Percentiles rank a stretch among this genome's conserved stretches.
Conservation (phyloP, 2,888 invertebrate species). For the Vesta saturnalis region DNA sequence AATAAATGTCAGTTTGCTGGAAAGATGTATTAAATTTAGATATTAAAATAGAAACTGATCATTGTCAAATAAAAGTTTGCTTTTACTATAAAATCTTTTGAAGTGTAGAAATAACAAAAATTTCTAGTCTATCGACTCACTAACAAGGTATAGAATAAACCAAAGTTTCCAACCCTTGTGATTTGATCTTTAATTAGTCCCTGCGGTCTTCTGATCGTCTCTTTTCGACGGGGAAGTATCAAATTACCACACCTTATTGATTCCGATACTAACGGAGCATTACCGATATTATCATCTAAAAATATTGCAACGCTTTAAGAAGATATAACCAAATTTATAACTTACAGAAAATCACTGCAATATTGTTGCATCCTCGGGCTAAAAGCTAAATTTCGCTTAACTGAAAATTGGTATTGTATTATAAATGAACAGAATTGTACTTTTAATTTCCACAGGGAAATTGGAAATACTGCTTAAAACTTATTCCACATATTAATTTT, state of each 20-base stretch:
- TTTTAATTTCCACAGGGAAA: constrained; percentile 39
- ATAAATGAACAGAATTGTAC: constrained; percentile 29
- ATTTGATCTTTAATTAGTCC: constrained; percentile 45
- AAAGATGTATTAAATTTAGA: not conserved
- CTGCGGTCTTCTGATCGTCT: constrained; percentile 33
- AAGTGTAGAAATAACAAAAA: constrained; percentile 17
- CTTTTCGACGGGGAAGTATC: constrained; percentile 32
- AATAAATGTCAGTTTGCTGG: not conserved
- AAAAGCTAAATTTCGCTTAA: constrained; percentile 20
- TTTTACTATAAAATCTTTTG: not conserved
- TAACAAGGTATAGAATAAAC: constrained; percentile 38
- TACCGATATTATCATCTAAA: constrained; percentile 29
- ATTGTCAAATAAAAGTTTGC: not conserved
- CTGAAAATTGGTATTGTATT: constrained; percentile 33
- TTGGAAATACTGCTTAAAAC: constrained; percentile 28
- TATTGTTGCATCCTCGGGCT: constrained; percentile 24
- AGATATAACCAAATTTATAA: constrained; percentile 24
- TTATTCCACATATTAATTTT: not conserved
- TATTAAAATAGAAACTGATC: not conserved
- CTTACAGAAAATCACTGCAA: constrained; percentile 16
- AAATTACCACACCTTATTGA: constrained; percentile 39
- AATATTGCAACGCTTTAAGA: constrained; percentile 26
- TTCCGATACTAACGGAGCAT: constrained; percentile 30
- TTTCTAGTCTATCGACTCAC: constrained; percentile 16
- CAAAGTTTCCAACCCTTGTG: constrained; percentile 40